A percentile compares a stretch with the other conserved stretches of the same genome.
These are phyloP conservation scores for Zelleria hepariella DNA, from an alignment of 2,888 invertebrate species.

Conservation along the genomic window DNA sequence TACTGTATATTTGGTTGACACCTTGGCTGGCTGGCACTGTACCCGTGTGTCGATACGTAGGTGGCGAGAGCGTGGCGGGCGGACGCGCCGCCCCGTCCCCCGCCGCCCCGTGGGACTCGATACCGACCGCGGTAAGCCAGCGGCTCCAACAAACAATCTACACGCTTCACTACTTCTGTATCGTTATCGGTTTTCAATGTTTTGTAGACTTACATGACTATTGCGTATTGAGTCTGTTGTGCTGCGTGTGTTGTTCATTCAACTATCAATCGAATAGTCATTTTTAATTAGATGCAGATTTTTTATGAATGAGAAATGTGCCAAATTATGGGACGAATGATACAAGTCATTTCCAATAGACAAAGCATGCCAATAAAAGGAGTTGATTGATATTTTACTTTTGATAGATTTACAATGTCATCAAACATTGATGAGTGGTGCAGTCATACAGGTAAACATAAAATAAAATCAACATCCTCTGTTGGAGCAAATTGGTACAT, in stretches of 20 bases:
- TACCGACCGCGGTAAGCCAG: constrained; percentile 64
- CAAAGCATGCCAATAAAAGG: neutral
- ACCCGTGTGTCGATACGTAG: constrained; percentile 1
- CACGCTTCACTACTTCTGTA: constrained; percentile 39
- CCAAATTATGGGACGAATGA: constrained; percentile 22
- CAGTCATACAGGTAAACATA: too few species aligned
- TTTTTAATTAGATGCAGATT: constrained; percentile 55
- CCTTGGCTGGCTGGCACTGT: neutral
- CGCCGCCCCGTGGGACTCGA: constrained; percentile 57
- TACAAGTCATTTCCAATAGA: neutral
- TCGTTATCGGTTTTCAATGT: constrained; percentile 56
- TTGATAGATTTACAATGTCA: too few species aligned
- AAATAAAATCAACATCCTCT: neutral
- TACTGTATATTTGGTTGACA: neutral
- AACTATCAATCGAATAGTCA: constrained; percentile 31
- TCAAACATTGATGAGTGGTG: too few species aligned
- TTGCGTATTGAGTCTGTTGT: constrained; percentile 65
- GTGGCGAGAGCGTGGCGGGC: constrained; percentile 62
- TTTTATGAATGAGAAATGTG: constrained; percentile 38
- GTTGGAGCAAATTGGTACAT: constrained; percentile 41
- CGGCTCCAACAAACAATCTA: constrained; percentile 49
- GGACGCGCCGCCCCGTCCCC: constrained; percentile 28
- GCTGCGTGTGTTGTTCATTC: constrained; percentile 68
- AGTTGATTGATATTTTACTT: neutral
- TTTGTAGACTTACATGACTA: constrained; percentile 58